These are phyloP conservation scores for Pterostichus niger DNA, from an alignment of 2,888 invertebrate species.

Conservation along the genomic window DNA sequence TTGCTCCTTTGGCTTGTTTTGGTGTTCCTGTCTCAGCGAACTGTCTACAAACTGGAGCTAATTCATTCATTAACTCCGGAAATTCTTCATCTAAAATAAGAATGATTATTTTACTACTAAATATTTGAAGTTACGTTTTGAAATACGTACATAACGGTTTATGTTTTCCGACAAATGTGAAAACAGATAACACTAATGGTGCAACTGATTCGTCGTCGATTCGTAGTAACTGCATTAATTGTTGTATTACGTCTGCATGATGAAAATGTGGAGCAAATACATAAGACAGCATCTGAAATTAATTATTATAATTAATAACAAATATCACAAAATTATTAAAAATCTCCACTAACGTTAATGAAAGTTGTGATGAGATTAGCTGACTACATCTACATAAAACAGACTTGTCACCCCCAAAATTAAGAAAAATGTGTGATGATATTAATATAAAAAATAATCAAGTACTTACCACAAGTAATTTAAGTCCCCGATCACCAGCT, in stretches of 20 bases:
- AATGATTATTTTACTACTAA: neutral
- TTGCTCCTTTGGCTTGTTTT: conserved; percentile 98
- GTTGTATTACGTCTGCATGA: conserved; percentile 89
- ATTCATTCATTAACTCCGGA: conserved; percentile 86
- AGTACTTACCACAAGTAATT: conserved; percentile 86
- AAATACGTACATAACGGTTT: conserved; percentile 85
- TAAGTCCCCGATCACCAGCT: conserved; percentile 93
- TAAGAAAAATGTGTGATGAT: neutral
- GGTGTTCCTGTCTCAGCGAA: conserved; percentile 94
- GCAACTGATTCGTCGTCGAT: conserved; percentile 90
- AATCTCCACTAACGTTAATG: neutral
- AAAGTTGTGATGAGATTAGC: conserved; percentile 9
- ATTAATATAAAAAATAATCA: neutral
- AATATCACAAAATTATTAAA: neutral
- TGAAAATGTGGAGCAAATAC: conserved; percentile 97
- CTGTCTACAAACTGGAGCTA: conserved; percentile 92
- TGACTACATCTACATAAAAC: neutral
- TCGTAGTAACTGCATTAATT: conserved; percentile 87
- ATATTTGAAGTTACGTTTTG: neutral
- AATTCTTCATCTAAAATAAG: conserved; percentile 84
- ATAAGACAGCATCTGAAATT: conserved; percentile 87
- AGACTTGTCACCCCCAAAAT: neutral
- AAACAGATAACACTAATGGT: conserved; percentile 89
- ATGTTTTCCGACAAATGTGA: conserved; percentile 93
- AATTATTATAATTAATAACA: conserved; percentile 19